Evolutionary conservation across 2,797 vertebrate species (phyloP).

Genomic region (Vireo griseus): DNA sequence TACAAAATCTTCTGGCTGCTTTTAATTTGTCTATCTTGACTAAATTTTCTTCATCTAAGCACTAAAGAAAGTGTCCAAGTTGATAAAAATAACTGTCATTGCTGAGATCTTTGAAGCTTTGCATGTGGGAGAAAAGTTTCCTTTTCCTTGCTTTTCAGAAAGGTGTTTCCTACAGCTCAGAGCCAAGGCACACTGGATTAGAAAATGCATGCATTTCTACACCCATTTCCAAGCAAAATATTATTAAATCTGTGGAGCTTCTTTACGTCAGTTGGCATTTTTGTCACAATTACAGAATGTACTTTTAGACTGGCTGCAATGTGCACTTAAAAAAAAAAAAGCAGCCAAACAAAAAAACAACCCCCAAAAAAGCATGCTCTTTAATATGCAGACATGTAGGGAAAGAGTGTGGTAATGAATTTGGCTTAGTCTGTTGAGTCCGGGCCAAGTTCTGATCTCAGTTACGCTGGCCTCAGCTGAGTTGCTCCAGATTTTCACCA

Average conservation of each 20-base stretch:
- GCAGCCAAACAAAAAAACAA: background rate
- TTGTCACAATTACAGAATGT: slow-evolving; percentile 72
- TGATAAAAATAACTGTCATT: background rate
- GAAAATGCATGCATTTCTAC: slow-evolving; percentile 10
- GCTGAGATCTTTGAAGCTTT: background rate
- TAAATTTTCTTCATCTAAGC: background rate
- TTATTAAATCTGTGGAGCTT: slow-evolving; percentile 53
- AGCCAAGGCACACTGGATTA: background rate
- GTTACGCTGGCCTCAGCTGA: slow-evolving; percentile 46
- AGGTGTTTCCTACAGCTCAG: slow-evolving; percentile 34
- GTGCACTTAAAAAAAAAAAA: background rate
- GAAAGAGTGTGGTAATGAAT: slow-evolving; percentile 67
- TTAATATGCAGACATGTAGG: slow-evolving; percentile 61
- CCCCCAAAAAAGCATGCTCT: background rate
- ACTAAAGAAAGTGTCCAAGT: background rate
- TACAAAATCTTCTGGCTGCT: background rate
- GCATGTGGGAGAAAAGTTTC: background rate
- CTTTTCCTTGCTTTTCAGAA: background rate
- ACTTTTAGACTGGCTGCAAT: slow-evolving; percentile 66
- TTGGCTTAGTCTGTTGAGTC: slow-evolving; percentile 29
- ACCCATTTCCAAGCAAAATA: slow-evolving; percentile 69
- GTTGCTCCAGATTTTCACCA: slow-evolving; percentile 51
- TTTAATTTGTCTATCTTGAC: background rate
- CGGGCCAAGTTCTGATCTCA: slow-evolving; percentile 63
- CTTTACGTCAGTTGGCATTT: slow-evolving; percentile 72